Evolutionary conservation across 2,888 invertebrate species (phyloP), one percentile per base, ranked within the genome.

Genomic region (Dolichomitus sp.): DNA sequence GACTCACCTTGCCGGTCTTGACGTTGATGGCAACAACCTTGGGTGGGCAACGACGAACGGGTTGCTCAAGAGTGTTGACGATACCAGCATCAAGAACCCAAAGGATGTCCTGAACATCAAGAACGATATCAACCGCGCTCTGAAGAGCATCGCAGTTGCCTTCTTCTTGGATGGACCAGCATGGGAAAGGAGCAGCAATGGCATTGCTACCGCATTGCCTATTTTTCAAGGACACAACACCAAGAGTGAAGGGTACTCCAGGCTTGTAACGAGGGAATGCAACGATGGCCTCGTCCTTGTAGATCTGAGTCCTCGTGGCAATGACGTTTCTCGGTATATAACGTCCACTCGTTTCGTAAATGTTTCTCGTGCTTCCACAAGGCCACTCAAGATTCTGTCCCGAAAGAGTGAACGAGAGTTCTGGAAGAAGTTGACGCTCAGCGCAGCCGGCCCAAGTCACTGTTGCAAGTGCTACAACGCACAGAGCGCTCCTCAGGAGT

Each of bases 1-100:
- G 50, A 75, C 57, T 65, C 68, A 92, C 92, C 93, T 96, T 96
- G 65, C 95, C 95, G 9, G 95, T 95, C 73, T 95, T 94, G 3
- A 95, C 93, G 83, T 94, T 95, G 88, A 96, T 94, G 33, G 95
- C 96, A 2, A 96, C 94, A 42, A 97, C 95, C 91, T 97, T 97
- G 0, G 97, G 96, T 0, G 95, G 94, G 87, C 97, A 96, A 12
- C 95, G 95, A 73, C 96, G 95, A 5, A 95, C 94, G 0, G 97
- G 96, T 0, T 95, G 94, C 80, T 96, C 95, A 76, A 97, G 88
- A 0, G 96, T 96, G 85, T 97, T 96, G 0, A 96, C 95, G 59
- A 97, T 95, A 14, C 97, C 97, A 12, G 95, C 95, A 89, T 97
- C 97, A 82, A 97, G 93, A 0, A 96, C 95, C 97, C 97, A 97